phyloP scores from a whole-genome alignment of 1,140 invertebrate genomes.

The Centruroides vittatus region DNA sequence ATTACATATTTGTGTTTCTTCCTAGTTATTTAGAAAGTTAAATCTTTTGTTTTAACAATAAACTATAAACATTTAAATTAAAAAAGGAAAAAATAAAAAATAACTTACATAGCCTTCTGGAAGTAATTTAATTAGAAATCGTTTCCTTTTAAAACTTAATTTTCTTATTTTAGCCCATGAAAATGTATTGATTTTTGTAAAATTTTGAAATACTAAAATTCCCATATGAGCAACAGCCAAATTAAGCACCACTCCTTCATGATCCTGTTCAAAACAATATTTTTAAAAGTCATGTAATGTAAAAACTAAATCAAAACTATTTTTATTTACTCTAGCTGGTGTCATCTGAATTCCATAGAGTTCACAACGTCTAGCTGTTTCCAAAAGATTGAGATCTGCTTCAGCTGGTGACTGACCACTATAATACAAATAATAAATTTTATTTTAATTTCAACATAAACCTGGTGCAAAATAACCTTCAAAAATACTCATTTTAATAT shows the following conservation, averaged over 20 bases:
- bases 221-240: slow-evolving; percentile 95
- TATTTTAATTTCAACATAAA: too few relatives aligned
- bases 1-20: too few relatives aligned
- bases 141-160: slow-evolving; percentile 95
- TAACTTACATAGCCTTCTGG: slow-evolving; percentile 39
- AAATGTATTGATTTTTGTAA: slow-evolving; percentile 96
- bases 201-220: slow-evolving; percentile 91
- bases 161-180: slow-evolving; percentile 99
- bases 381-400: slow-evolving; percentile 91
- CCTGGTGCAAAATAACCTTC: too few relatives aligned
- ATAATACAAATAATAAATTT: too few relatives aligned
- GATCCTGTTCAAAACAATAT: slow-evolving; percentile 39
- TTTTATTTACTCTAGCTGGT: slow-evolving; percentile 51
- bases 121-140: slow-evolving; percentile 93
- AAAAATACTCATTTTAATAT: too few relatives aligned
- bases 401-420: slow-evolving; percentile 92
- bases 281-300: too few relatives aligned
- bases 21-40: too few relatives aligned
- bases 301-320: too few relatives aligned
- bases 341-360: slow-evolving; percentile 97
- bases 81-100: neutral
- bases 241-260: slow-evolving; percentile 83
- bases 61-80: too few relatives aligned
- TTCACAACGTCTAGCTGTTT: slow-evolving; percentile 93
- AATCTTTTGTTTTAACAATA: too few relatives aligned